phyloP scores from a whole-genome alignment of 2,888 invertebrate genomes.

The Acanthosoma haemorrhoidale region DNA sequence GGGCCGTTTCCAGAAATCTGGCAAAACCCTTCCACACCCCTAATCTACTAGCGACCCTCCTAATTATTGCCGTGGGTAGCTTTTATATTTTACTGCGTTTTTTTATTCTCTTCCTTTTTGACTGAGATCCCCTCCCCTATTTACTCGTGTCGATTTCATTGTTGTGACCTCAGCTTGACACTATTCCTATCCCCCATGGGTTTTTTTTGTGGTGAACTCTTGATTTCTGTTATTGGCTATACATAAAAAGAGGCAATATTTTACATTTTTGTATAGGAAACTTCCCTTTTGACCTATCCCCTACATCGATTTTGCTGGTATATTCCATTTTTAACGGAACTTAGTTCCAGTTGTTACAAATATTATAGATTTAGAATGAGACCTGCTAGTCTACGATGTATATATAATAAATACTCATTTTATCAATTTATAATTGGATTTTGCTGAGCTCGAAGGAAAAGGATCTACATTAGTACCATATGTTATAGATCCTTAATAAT shows the following conservation, averaged over 20 bases:
- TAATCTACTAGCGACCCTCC: conserved; percentile 17
- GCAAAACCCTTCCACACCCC: conserved; percentile 31
- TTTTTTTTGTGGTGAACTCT: conserved; percentile 27
- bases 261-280: conserved; percentile 20
- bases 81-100: neutral
- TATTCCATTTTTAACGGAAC: neutral
- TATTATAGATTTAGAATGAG: neutral
- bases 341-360: conserved; percentile 4
- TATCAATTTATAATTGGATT: neutral
- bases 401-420: neutral
- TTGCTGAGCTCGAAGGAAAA: no score
- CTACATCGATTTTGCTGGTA: neutral
- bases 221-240: conserved; percentile 22
- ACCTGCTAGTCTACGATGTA: neutral
- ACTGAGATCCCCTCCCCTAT: conserved; percentile 2
- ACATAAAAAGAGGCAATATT: conserved; percentile 13
- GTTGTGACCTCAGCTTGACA: conserved; percentile 37
- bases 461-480: no score
- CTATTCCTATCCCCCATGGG: neutral
- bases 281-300: neutral
- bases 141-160: conserved; percentile 35
- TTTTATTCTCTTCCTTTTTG: neutral
- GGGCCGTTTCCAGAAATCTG: conserved; percentile 32
- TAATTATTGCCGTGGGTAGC: conserved; percentile 21
- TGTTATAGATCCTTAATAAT: no score